These are phyloP conservation scores for Neostethus bicornis DNA, from an alignment of 2,797 vertebrate genomes.

Conservation along the genomic window DNA sequence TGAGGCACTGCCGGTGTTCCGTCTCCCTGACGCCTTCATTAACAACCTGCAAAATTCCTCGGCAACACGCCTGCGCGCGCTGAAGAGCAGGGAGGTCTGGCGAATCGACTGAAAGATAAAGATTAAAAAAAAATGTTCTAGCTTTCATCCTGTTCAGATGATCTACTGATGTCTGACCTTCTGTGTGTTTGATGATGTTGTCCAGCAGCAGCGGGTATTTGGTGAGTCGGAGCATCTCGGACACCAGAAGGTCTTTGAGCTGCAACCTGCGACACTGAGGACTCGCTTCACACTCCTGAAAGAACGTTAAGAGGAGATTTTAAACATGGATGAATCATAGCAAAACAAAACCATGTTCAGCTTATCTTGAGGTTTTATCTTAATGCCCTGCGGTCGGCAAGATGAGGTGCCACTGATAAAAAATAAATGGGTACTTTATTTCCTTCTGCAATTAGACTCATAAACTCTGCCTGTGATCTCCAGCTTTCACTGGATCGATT, in stretches of 20 bases:
- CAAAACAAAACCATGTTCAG: not conserved
- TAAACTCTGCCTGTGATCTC: no score
- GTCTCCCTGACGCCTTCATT: slow-evolving; percentile 89
- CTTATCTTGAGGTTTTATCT: no score
- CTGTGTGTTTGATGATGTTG: slow-evolving; percentile 95
- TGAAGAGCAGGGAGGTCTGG: slow-evolving; percentile 84
- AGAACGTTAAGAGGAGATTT: not conserved
- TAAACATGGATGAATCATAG: not conserved
- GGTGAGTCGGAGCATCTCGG: slow-evolving; percentile 93
- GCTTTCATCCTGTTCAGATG: not conserved
- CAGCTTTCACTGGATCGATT: no score
- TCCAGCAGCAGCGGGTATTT: slow-evolving; percentile 97
- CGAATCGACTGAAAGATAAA: slow-evolving; percentile 69
- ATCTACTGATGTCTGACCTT: slow-evolving; percentile 64
- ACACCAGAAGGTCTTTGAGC: slow-evolving; percentile 91
- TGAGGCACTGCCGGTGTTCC: slow-evolving; percentile 86
- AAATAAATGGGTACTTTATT: no score
- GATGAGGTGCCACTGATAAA: no score
- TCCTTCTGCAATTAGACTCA: no score
- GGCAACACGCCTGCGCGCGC: slow-evolving; percentile 85
- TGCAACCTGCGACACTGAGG: slow-evolving; percentile 92
- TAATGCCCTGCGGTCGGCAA: no score
- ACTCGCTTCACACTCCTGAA: slow-evolving; percentile 90
- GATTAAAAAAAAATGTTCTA: not conserved
- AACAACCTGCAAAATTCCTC: slow-evolving; percentile 87